Evolutionary conservation across 2,888 invertebrate species (phyloP).

Genomic region (Orchesellides sinensis): DNA sequence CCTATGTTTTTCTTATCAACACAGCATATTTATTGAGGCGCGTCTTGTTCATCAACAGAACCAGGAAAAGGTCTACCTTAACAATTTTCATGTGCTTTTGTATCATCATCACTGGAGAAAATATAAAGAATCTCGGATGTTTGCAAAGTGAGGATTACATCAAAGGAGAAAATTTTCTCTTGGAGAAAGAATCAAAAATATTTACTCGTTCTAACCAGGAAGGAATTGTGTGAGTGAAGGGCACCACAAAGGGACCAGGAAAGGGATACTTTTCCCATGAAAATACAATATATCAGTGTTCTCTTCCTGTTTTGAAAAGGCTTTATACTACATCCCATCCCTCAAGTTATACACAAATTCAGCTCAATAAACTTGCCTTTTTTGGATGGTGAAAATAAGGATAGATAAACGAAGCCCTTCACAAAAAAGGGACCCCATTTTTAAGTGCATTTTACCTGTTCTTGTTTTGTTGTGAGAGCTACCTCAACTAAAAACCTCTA

Average conservation of each 20-base stretch:
- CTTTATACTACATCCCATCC: no score
- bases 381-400: no score
- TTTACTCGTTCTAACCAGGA: background rate
- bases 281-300: background rate
- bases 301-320: background rate
- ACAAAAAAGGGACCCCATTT: background rate
- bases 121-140: background rate
- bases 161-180: background rate
- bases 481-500: background rate
- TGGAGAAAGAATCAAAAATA: background rate
- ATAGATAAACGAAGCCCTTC: background rate
- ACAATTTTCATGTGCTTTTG: background rate
- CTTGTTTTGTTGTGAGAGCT: background rate
- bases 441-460: background rate
- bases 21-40: no score
- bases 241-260: conserved; percentile 2
- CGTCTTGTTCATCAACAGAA: conserved; percentile 9
- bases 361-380: no score
- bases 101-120: background rate
- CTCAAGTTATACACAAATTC: no score
- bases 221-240: background rate
- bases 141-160: background rate
- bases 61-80: background rate
- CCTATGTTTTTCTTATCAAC: conserved; percentile 37
- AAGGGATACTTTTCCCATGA: background rate